phyloP scores from a whole-genome alignment of 2,888 invertebrate species.

The Thysanoteuthis rhombus region DNA sequence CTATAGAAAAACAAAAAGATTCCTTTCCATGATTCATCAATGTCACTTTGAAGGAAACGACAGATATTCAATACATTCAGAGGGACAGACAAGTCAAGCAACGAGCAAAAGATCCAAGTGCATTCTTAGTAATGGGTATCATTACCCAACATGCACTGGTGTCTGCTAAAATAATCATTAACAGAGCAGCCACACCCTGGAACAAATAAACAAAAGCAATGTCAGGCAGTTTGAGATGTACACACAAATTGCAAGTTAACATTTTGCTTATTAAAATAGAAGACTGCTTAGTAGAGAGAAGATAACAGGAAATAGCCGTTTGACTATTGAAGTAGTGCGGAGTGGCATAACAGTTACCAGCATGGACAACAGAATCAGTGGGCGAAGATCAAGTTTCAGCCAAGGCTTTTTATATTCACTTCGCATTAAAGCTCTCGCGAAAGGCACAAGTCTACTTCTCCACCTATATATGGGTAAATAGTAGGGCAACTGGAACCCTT shows the following conservation, averaged over 20 bases:
- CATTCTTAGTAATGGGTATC: neutral
- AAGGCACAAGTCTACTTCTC: too few species aligned
- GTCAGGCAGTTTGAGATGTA: neutral
- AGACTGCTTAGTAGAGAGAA: neutral
- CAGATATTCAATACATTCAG: too few species aligned
- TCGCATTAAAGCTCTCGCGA: too few species aligned
- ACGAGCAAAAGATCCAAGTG: too few species aligned
- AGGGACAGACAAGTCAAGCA: neutral
- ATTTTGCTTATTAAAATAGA: neutral
- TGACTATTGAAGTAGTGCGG: too few species aligned
- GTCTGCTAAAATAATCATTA: neutral
- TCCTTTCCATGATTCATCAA: neutral
- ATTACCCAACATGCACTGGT: neutral
- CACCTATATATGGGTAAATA: too few species aligned
- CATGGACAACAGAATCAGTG: too few species aligned
- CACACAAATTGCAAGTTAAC: neutral
- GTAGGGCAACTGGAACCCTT: too few species aligned
- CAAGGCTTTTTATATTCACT: too few species aligned
- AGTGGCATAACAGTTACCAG: too few species aligned
- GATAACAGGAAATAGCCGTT: neutral
- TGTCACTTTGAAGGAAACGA: neutral
- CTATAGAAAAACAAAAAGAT: neutral
- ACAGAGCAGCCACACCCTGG: neutral
- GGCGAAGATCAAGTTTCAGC: too few species aligned
- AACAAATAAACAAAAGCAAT: neutral